A percentile compares a stretch with the other conserved stretches of the same genome.
Evolutionary conservation across 2,888 invertebrate genomes (phyloP).

Genomic region (Tuta absoluta): DNA sequence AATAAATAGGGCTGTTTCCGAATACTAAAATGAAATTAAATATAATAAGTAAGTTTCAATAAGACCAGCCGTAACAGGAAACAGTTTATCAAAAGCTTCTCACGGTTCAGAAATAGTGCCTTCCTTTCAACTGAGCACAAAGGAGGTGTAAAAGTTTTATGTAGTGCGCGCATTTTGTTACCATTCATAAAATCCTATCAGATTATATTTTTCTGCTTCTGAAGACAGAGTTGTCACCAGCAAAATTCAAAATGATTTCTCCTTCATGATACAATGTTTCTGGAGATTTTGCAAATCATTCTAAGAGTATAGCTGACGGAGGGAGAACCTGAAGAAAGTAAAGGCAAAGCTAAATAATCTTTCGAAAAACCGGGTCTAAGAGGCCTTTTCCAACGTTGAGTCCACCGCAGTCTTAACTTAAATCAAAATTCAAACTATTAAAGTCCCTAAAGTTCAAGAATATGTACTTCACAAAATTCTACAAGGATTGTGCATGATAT

Average conservation of each 20-base stretch:
- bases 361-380: no score
- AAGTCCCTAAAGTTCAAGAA: no score
- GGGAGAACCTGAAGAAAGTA: no score
- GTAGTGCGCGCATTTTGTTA: slow-evolving; percentile 7
- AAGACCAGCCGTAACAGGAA: slow-evolving; percentile 3
- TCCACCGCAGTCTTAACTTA: no score
- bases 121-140: slow-evolving; percentile 15
- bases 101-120: not conserved
- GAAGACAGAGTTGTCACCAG: not conserved
- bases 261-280: not conserved
- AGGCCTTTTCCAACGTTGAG: no score
- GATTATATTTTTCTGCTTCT: slow-evolving; percentile 4
- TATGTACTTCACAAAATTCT: no score
- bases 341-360: no score
- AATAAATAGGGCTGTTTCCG: not conserved
- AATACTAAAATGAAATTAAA: slow-evolving; percentile 6
- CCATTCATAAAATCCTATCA: slow-evolving; percentile 8
- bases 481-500: no score
- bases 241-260: not conserved
- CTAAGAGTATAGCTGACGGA: no score
- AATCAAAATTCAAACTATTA: no score
- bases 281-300: not conserved
- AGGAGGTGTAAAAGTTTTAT: slow-evolving; percentile 9
- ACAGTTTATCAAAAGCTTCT: slow-evolving; percentile 22
- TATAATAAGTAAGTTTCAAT: slow-evolving; percentile 10